These are phyloP conservation scores for Scaptomyza reducta DNA, from an alignment of 2,888 invertebrate genomes.

Conservation along the genomic window DNA sequence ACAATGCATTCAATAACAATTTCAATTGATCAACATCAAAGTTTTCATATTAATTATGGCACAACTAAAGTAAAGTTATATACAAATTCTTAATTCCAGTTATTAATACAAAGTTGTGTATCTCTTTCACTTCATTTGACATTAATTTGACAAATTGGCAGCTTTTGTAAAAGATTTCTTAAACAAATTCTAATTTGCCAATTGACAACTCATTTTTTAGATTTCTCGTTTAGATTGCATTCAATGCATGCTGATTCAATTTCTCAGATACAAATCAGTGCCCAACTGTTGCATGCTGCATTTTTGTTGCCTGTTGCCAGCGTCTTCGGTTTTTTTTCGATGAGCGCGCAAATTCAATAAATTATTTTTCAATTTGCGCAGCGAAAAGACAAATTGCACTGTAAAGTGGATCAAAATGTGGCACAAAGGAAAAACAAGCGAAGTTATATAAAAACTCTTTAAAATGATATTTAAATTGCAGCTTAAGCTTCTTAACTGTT, in stretches of 20 bases:
- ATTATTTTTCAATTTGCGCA: slow-evolving; percentile 57
- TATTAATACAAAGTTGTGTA: too few relatives aligned
- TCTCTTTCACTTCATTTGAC: too few relatives aligned
- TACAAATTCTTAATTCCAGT: too few relatives aligned
- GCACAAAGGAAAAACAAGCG: not conserved
- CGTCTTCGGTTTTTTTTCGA: slow-evolving; percentile 14
- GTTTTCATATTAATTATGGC: not conserved
- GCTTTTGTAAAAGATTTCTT: not conserved
- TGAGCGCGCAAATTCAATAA: slow-evolving; percentile 68
- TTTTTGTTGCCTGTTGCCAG: slow-evolving; percentile 13
- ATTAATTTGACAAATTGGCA: too few relatives aligned
- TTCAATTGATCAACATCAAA: not conserved
- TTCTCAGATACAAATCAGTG: slow-evolving; percentile 54
- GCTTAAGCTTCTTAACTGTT: slow-evolving; percentile 17
- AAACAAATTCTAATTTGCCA: slow-evolving; percentile 7
- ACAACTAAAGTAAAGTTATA: not conserved
- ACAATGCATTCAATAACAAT: not conserved
- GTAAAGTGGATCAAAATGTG: not conserved
- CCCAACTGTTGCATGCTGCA: slow-evolving; percentile 55
- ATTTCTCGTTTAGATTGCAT: slow-evolving; percentile 26
- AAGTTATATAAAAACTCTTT: not conserved
- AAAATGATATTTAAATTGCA: slow-evolving; percentile 20
- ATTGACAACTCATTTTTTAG: slow-evolving; percentile 38
- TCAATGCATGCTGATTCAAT: slow-evolving; percentile 31
- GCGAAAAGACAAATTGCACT: slow-evolving; percentile 22